Evolutionary conservation across 2,888 invertebrate genomes (phyloP).

Genomic region (Pammene fasciana): DNA sequence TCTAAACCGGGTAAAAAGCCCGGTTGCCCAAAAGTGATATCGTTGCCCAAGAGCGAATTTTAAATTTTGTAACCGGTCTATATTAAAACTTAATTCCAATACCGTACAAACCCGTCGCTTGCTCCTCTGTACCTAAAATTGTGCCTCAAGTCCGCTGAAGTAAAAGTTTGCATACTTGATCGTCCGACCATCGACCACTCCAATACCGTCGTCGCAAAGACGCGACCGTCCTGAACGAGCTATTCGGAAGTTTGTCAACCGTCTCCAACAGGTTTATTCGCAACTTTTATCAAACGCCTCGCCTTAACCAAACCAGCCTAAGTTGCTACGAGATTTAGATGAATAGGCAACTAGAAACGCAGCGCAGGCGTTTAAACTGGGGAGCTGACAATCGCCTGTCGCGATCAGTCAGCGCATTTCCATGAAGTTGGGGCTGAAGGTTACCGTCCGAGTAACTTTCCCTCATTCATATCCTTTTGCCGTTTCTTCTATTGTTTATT

Average conservation of each 20-base stretch:
- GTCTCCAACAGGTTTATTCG: constrained; percentile 3
- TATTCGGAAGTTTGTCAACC: constrained; percentile 29
- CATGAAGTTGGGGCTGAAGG: no score
- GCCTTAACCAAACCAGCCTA: not conserved
- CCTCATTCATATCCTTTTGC: no score
- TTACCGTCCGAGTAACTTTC: no score
- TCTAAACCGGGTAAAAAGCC: no score
- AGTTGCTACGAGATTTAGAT: not conserved
- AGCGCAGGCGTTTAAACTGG: no score
- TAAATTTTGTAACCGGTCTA: no score
- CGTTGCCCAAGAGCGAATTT: no score
- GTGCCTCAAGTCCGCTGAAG: constrained; percentile 8
- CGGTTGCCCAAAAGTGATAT: no score
- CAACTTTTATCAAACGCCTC: not conserved
- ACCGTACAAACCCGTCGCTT: not conserved
- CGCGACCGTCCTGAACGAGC: constrained; percentile 12
- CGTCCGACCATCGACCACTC: constrained; percentile 9
- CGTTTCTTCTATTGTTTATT: no score
- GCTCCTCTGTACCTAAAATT: not conserved
- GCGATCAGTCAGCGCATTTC: no score
- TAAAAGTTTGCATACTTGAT: constrained; percentile 17
- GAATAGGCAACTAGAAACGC: not conserved
- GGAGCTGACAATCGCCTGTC: no score
- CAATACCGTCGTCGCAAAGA: constrained; percentile 9
- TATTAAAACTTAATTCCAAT: not conserved